Evolutionary conservation across 2,888 invertebrate species (phyloP), one percentile per base, ranked within the genome.

Genomic region (Hyalella azteca): DNA sequence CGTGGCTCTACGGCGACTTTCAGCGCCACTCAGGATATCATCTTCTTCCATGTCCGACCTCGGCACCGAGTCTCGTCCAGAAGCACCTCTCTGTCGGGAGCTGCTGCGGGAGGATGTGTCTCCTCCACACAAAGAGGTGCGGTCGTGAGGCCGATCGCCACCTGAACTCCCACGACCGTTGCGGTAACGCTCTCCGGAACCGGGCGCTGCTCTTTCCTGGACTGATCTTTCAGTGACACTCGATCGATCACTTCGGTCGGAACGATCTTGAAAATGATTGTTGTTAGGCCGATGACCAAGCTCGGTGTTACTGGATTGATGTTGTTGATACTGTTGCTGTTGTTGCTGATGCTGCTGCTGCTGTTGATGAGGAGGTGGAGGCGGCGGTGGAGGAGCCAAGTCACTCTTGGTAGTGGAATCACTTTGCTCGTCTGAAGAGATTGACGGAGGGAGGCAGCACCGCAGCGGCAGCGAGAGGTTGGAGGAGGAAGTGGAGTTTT

Each of bases 1-100:
- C 86, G 89, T 90, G 86, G 93, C 92, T 86, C 90, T 89, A 90
- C 90, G 89, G 82, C 85, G 81, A 81, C 86, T 85, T 85, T 86
- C 73, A 13, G 32, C 79, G 36, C 49, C 79, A 36, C 75, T 75
- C 26, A 75, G n/a, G 48, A 80, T 78, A 59, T 81, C 81, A 87
- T 95, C 95, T 86, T 93, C 93, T 89, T 95, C 95, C 82, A 94
- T 94, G 89, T 95, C 95, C 11, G 95, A 94, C 89, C 94, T 94
- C 85, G 93, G 93, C 85, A 94, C 75, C 3, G 75, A 75, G 32
- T 75, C 75, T 19, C 75, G 22, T 2, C 73, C 79, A 48, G 79
- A 79, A 3, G 36, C 36, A 11, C 75, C 75, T 39, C 75, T 75
- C 75, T 75, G 75, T 11, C 75, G 40, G 11, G 75, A 75, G 29